Conservation (phyloP, 2,888 invertebrate genomes). For the Parnassius smintheus region DNA sequence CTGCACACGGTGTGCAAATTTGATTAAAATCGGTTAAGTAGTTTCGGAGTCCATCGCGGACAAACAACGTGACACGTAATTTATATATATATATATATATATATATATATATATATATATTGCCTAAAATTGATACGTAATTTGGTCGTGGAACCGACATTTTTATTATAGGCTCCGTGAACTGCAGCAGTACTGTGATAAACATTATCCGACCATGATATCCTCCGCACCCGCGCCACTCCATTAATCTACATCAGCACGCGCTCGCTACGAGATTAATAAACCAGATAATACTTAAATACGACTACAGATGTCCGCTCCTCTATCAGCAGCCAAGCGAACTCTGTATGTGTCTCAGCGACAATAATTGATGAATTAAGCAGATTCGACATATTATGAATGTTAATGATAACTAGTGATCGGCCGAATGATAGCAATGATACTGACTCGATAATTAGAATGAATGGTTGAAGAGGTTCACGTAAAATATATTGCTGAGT, state of each 20-base stretch:
- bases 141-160: not conserved
- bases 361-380: constrained; percentile 73
- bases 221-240: constrained; percentile 66
- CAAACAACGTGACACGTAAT: no score
- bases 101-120: no score
- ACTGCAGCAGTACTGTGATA: constrained; percentile 64
- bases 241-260: constrained; percentile 80
- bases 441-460: constrained; percentile 64
- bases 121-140: not conserved
- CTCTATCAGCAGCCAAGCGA: constrained; percentile 51
- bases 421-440: constrained; percentile 43
- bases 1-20: no score
- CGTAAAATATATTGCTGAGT: constrained; percentile 55
- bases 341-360: constrained; percentile 44
- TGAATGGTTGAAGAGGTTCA: constrained; percentile 61
- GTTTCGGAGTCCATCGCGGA: no score
- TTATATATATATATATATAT: no score
- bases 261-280: constrained; percentile 74
- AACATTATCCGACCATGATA: constrained; percentile 63
- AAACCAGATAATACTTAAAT: constrained; percentile 76
- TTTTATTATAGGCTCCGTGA: constrained; percentile 5
- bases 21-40: no score
- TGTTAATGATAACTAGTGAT: constrained; percentile 66
- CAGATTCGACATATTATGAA: constrained; percentile 65
- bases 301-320: constrained; percentile 71